Evolutionary conservation across 2,888 invertebrate species (phyloP).

Genomic region (Desoria tigrina): DNA sequence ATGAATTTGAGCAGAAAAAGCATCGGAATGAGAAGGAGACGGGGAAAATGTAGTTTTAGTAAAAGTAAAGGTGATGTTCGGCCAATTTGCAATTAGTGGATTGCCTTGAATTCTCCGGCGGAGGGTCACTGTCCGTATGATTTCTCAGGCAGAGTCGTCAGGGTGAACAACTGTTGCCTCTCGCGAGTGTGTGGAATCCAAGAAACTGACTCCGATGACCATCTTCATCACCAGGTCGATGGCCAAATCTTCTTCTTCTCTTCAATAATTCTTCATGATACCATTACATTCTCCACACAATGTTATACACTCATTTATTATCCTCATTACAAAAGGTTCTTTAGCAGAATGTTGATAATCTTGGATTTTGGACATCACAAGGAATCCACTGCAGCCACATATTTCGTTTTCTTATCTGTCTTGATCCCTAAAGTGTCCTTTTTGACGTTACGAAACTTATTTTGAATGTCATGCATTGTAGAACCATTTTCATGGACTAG

Average conservation of each 20-base stretch:
- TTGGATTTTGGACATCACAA: no score
- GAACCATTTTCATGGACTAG: no score
- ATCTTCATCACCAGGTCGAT: constrained; percentile 36
- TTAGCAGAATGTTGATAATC: no score
- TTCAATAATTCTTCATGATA: no score
- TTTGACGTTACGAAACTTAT: no score
- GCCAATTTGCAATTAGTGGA: constrained; percentile 49
- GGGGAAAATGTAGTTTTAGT: not conserved
- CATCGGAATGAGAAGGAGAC: not conserved
- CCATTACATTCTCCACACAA: no score
- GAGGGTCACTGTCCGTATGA: constrained; percentile 52
- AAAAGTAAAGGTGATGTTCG: constrained; percentile 41
- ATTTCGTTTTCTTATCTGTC: no score
- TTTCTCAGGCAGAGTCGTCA: constrained; percentile 45
- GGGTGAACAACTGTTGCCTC: constrained; percentile 51
- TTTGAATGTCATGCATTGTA: no score
- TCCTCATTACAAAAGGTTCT: no score
- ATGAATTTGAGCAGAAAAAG: not conserved
- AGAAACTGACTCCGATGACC: constrained; percentile 1
- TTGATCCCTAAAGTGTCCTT: no score
- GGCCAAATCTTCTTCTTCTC: constrained; percentile 27
- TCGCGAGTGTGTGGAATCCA: not conserved
- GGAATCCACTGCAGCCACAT: no score
- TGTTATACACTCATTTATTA: no score
- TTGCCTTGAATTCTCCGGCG: constrained; percentile 52